Conservation (phyloP, 2,888 invertebrate species). For the Netelia fuscicornis region DNA sequence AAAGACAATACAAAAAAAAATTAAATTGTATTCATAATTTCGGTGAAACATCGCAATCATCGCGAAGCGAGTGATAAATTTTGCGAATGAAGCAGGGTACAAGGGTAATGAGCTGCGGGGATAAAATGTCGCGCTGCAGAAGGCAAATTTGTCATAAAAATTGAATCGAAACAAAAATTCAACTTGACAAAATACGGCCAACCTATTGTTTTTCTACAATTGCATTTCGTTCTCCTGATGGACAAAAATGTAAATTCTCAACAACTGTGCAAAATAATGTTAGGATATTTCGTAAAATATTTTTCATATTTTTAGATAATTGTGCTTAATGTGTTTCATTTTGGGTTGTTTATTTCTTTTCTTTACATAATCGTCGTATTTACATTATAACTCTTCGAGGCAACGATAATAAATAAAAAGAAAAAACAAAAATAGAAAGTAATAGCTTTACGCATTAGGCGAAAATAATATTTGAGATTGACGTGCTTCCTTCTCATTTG, state of each 20-base stretch:
- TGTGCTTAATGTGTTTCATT: no score
- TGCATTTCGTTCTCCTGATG: no score
- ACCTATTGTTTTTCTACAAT: neutral
- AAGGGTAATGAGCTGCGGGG: neutral
- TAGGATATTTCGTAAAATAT: no score
- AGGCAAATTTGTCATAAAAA: neutral
- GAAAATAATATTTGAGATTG: conserved; percentile 35
- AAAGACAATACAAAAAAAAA: no score
- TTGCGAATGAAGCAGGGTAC: neutral
- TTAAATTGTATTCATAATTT: neutral
- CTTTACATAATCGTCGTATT: no score
- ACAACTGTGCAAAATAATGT: no score
- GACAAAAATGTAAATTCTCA: no score
- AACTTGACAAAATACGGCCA: neutral
- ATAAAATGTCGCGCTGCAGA: neutral
- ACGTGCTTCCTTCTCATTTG: neutral
- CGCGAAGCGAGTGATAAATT: neutral
- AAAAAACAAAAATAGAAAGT: no score
- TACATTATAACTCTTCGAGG: no score
- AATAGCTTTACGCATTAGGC: neutral
- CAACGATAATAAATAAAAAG: no score
- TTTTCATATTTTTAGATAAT: no score
- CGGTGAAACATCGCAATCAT: neutral
- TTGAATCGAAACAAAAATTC: neutral
- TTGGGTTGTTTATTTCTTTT: no score